Evolutionary conservation across 2,113 vertebrate genomes (phyloP), one percentile per base, ranked within the genome.

Genomic region (Corvus moneduloides): DNA sequence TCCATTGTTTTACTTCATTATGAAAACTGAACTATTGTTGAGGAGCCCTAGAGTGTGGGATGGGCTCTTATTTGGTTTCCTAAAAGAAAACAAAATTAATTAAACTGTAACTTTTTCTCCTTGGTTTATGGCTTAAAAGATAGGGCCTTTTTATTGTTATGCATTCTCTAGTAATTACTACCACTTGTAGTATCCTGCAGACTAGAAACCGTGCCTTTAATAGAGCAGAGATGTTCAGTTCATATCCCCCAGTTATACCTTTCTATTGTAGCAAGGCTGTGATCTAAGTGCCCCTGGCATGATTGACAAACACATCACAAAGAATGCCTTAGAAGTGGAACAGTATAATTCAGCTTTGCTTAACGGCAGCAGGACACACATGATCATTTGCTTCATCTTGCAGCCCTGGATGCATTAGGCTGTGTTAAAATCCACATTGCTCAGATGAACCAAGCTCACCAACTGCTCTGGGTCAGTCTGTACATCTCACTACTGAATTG

Each of bases 41-140:
- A 89, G 72, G 43, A 86, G 85, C 39, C 72, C 59, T 74, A 80
- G 37, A 88, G 85, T 44, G 72, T 88, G 68, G 82, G 90, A 77
- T 90, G 87, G 82, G 67, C 30, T 88, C 39, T 63, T 83, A 76
- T 26, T 96, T 72, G 48, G 72, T 74, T 94, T 96, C 48, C 79
- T 88, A 84, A 93, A 94, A 90, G 84, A 95, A 96, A 95, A 75
- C 85, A 94, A 80, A 93, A 88, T 92, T 95, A 95, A 96, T 90
- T 90, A 91, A 96, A 90, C 87, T 88, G 32, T 95, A 91, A 94
- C 55, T 90, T 75, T 90, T 94, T 91, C 71, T 88, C 56, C 52
- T 90, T 87, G 59, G 56, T 79, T 96, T 93, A 96, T 64, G 87
- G 51, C 75, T 95, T 95, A 80, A 88, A 91, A 84, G 49, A 94